Evolutionary conservation across 2,888 invertebrate species (phyloP).

Genomic region (Dinocampus coccinellae): DNA sequence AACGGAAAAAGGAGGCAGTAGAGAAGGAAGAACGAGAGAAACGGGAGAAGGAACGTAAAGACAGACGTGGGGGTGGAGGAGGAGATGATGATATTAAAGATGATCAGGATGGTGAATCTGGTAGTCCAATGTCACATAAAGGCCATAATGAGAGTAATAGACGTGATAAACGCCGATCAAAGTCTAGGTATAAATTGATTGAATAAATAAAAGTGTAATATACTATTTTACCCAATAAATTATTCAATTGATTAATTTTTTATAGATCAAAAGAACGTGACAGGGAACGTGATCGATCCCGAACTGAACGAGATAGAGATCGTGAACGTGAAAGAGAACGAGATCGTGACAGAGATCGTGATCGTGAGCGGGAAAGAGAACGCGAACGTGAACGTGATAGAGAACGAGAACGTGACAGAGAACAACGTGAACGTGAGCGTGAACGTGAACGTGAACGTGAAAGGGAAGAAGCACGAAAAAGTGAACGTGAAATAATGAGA

Average conservation of each 20-base stretch:
- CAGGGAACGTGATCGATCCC: constrained; percentile 55
- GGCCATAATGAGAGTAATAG: constrained; percentile 61
- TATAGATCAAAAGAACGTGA: constrained; percentile 62
- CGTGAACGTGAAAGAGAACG: constrained; percentile 57
- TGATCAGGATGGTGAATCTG: constrained; percentile 61
- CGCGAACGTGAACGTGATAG: constrained; percentile 75
- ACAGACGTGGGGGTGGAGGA: constrained; percentile 66
- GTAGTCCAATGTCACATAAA: constrained; percentile 63
- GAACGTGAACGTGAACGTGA: constrained; percentile 71
- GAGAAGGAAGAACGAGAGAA: constrained; percentile 76
- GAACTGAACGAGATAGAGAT: constrained; percentile 65
- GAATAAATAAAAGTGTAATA: background rate
- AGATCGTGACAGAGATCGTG: constrained; percentile 58
- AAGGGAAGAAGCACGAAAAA: constrained; percentile 72
- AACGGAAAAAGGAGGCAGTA: constrained; percentile 75
- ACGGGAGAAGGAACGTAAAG: constrained; percentile 71
- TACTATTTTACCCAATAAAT: no score
- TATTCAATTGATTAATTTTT: background rate
- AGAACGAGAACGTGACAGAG: constrained; percentile 74
- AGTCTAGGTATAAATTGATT: constrained; percentile 68
- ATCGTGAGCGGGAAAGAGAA: constrained; percentile 69
- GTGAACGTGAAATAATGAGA: constrained; percentile 75
- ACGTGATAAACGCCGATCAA: constrained; percentile 69
- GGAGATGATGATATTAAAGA: constrained; percentile 68
- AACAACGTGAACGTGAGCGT: constrained; percentile 74